phyloP scores from a whole-genome alignment of 1,140 invertebrate genomes.

The Drosophila ohnishii region DNA sequence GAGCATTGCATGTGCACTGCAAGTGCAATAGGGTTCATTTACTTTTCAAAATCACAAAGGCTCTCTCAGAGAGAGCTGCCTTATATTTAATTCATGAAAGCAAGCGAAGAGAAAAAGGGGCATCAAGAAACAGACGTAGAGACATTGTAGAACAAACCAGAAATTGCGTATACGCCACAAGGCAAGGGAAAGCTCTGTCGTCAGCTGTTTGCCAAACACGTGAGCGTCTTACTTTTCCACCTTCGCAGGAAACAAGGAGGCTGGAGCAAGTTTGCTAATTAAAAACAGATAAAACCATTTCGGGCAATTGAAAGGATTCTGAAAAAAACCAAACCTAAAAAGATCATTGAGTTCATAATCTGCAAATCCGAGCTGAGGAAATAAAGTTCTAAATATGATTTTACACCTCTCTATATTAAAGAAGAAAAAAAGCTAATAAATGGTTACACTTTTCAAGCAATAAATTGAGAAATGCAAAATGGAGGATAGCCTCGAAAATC shows the following conservation, averaged over 20 bases:
- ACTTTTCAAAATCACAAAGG: conserved; percentile 45
- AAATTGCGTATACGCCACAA: conserved; percentile 43
- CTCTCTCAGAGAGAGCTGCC: conserved; percentile 32
- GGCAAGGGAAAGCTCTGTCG: conserved; percentile 7
- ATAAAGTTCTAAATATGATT: too few species aligned
- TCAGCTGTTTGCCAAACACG: conserved; percentile 41
- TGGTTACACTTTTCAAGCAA: too few species aligned
- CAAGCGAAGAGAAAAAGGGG: conserved; percentile 10
- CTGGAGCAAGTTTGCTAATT: conserved; percentile 1
- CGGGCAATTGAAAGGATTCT: too few species aligned
- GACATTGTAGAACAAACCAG: conserved; percentile 13
- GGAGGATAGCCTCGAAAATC: too few species aligned
- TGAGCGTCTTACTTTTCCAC: conserved; percentile 3
- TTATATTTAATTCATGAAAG: conserved; percentile 71
- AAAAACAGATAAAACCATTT: not conserved
- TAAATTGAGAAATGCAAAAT: too few species aligned
- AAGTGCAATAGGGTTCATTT: conserved; percentile 60
- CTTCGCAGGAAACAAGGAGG: not conserved
- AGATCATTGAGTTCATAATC: too few species aligned
- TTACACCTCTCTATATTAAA: too few species aligned
- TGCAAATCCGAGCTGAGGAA: too few species aligned
- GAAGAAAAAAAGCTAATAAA: too few species aligned
- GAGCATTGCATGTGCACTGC: conserved; percentile 17
- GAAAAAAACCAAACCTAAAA: too few species aligned
- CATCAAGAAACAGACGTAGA: conserved; percentile 14